Evolutionary conservation across 35 echinoderm and acorn worm genomes (phyloP).

Genomic region (Acanthaster planci): DNA sequence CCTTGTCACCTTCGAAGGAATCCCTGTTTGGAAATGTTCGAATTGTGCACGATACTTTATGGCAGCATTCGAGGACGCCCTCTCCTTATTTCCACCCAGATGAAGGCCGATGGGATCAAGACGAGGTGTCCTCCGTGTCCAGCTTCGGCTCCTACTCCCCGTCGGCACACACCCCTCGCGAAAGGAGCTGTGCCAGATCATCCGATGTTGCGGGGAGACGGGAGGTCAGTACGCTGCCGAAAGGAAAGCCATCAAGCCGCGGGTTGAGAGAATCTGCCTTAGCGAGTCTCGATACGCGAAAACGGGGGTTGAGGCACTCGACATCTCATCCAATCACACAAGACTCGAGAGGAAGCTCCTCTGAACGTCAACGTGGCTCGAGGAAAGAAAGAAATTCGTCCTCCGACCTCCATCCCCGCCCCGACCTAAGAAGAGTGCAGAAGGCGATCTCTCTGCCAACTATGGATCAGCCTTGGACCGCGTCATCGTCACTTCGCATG

Average conservation of each 20-base stretch:
- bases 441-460: too few species aligned
- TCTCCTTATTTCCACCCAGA: slow-evolving; percentile 19
- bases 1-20: not conserved
- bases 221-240: not conserved
- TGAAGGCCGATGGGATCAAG: not conserved
- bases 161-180: not conserved
- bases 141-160: not conserved
- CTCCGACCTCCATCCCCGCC: too few species aligned
- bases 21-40: not conserved
- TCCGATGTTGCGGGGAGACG: not conserved
- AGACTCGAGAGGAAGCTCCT: not conserved
- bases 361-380: not conserved
- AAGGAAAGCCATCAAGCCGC: not conserved
- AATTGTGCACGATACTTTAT: not conserved
- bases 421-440: too few species aligned
- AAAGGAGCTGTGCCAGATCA: not conserved
- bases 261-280: not conserved
- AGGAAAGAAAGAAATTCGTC: too few species aligned
- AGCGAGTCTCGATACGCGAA: not conserved
- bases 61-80: not conserved
- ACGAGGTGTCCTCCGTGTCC: not conserved
- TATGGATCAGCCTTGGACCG: too few species aligned
- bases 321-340: not conserved
- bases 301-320: not conserved
- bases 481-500: too few species aligned